These are phyloP conservation scores for Podarcis raffonei DNA, from an alignment of 2,113 vertebrate genomes.

Conservation along the genomic window DNA sequence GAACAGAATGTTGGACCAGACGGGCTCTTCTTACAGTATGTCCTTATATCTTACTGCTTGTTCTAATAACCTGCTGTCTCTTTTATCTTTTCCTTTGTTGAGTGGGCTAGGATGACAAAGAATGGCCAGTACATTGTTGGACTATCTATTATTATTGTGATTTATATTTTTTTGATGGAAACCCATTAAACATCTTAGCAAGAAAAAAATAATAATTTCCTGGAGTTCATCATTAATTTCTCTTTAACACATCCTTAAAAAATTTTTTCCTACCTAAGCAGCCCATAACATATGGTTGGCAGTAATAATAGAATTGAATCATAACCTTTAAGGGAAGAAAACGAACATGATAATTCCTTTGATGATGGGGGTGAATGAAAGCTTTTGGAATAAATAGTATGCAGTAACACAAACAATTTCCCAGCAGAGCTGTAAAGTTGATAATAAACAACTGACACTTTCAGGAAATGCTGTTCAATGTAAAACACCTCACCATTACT, in stretches of 20 bases:
- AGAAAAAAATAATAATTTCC: not conserved
- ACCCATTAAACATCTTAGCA: no score
- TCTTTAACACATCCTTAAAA: no score
- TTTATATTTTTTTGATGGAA: not conserved
- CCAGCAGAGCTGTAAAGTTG: not conserved
- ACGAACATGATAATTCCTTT: not conserved
- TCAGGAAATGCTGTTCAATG: constrained; percentile 43
- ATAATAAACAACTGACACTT: constrained; percentile 11
- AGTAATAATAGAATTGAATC: constrained; percentile 26
- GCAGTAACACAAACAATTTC: constrained; percentile 35
- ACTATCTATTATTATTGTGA: not conserved
- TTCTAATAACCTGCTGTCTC: not conserved
- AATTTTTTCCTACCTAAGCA: not conserved
- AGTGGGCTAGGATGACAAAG: not conserved
- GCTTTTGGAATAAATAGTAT: constrained; percentile 27
- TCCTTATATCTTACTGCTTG: not conserved
- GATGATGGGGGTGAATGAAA: constrained; percentile 25
- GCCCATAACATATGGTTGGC: not conserved
- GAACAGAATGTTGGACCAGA: no score
- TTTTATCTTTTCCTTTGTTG: no score
- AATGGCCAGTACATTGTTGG: not conserved
- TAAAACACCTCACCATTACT: constrained; percentile 25
- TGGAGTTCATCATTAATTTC: not conserved
- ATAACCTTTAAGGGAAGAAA: constrained; percentile 25
- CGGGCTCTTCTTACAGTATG: no score